Evolutionary conservation across 2,797 vertebrate genomes (phyloP), one percentile per base, ranked within the genome.

Genomic region (Siniperca scherzeri): DNA sequence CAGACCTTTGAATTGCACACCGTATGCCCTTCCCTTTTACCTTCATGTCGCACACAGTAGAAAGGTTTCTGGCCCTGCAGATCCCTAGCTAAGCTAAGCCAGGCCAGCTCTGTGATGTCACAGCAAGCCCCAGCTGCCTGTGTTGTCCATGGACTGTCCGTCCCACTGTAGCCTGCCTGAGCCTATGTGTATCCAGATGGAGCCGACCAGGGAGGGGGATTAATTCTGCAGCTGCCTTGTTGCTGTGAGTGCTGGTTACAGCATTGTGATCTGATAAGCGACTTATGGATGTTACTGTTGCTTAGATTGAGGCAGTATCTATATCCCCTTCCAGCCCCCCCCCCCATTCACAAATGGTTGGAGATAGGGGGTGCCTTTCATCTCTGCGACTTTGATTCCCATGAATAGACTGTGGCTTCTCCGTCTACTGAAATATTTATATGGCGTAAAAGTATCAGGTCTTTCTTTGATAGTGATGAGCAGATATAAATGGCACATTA

Each of bases 351-450:
- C 83, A 90, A 91, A 87, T 76, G 55, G 71, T 71, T 60, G 52
- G 72, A 75, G 77, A 85, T 50, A 0, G 1, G 57, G 19, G 50
- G 64, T 57, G 27, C 46, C 76, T 85, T 84, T 88, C 81, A 78
- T 84, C 79, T 83, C 65, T 73, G 78, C 59, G 79, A 72, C 46
- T 86, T 68, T 76, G 44, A 77, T 83, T 88, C 72, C 90, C 75
- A 86, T 86, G 89, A 93, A 93, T 92, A 91, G 90, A 90, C 81
- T 82, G 71, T 86, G 83, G 71, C 82, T 77, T 80, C 81, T 91
- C 70, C 60, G 62, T 61, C 72, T 86, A 52, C 83, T 96, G 82
- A 93, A 94, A 94, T 94, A 95, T 95, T 93, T 72, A 95, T 93
- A 74, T 79, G 75, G 56, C 38, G 86, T 95, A 81, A 93, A 95